Evolutionary conservation across 37 sponge, comb jelly and placozoan genomes (phyloP).

Genomic region (Amphimedon queenslandica): DNA sequence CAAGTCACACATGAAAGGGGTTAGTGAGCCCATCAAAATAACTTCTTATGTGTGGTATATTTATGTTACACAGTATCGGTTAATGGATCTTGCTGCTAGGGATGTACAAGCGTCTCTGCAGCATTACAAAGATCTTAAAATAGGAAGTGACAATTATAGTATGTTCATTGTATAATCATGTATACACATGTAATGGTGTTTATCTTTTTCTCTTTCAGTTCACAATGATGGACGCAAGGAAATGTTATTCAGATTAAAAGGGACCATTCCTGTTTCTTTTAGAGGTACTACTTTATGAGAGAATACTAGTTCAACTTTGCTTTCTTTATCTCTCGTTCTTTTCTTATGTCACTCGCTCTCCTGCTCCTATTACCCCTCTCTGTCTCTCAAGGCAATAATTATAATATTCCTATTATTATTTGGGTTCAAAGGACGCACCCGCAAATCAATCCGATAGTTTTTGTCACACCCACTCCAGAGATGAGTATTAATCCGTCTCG

Average conservation of each 20-base stretch:
- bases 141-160: not conserved
- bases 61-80: not conserved
- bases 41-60: no score
- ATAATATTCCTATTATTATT: slow-evolving; percentile 94
- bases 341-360: not conserved
- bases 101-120: slow-evolving; percentile 25
- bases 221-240: slow-evolving; percentile 38
- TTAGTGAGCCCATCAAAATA: no score
- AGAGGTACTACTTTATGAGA: slow-evolving; percentile 75
- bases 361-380: not conserved
- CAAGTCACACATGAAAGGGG: slow-evolving; percentile 1
- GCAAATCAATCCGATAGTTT: slow-evolving; percentile 59
- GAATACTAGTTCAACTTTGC: no score
- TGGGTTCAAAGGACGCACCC: slow-evolving; percentile 83
- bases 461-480: slow-evolving; percentile 84
- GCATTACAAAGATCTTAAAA: slow-evolving; percentile 44
- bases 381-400: slow-evolving; percentile 53
- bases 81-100: slow-evolving; percentile 41
- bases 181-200: not conserved
- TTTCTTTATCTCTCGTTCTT: no score
- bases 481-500: slow-evolving; percentile 86
- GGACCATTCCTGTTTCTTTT: slow-evolving; percentile 83
- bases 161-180: not conserved
- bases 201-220: slow-evolving; percentile 11
- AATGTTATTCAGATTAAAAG: slow-evolving; percentile 49